Percentiles rank a stretch among this genome's conserved stretches.
phyloP scores from a whole-genome alignment of 2,797 vertebrate genomes.

The Astyanax mexicanus region DNA sequence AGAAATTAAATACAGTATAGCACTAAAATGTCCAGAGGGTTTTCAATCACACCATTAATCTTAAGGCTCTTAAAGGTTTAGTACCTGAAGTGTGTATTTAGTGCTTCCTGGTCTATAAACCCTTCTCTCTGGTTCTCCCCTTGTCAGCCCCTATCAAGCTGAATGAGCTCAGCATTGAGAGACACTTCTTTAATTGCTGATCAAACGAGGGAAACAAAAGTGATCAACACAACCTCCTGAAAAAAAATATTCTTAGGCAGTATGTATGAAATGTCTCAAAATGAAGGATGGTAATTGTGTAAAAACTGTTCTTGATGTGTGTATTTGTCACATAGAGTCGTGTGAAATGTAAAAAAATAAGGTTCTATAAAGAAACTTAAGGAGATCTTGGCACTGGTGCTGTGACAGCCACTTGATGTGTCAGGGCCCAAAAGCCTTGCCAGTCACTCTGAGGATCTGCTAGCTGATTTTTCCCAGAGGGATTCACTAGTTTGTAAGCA shows the following conservation, averaged over 20 bases:
- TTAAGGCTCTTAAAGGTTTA: slow-evolving; percentile 23
- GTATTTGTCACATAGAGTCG: no score
- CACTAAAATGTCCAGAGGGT: neutral
- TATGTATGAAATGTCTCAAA: no score
- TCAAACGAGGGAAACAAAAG: no score
- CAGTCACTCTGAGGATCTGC: neutral
- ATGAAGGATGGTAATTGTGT: no score
- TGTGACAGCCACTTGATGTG: neutral
- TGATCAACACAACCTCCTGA: no score
- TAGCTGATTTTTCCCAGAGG: neutral
- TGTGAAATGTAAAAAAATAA: no score
- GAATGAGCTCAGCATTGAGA: no score
- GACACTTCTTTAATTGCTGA: no score
- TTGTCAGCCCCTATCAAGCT: no score
- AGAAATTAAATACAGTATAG: slow-evolving; percentile 12
- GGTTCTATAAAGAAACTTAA: no score
- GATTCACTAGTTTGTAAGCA: slow-evolving; percentile 59
- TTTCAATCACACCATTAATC: slow-evolving; percentile 11
- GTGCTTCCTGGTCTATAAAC: neutral
- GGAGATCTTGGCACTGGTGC: neutral
- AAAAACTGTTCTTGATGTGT: no score
- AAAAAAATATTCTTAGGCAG: no score
- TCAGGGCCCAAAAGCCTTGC: neutral
- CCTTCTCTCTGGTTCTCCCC: neutral
- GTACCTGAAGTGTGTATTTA: neutral